These are phyloP conservation scores for Miniopterus natalensis DNA, from an alignment of 2,113 vertebrate species.

Conservation along the genomic window DNA sequence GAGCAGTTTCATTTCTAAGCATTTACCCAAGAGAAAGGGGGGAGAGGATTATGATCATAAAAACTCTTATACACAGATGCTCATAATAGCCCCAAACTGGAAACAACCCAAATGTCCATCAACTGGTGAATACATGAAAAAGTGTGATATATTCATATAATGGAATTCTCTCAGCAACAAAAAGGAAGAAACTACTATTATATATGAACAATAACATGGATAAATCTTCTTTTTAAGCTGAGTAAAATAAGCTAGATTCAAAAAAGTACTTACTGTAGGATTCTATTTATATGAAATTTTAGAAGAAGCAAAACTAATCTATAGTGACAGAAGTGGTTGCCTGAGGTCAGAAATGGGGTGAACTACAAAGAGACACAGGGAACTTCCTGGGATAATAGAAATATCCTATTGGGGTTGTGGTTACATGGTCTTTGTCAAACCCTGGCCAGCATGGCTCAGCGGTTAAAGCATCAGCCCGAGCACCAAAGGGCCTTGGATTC, in stretches of 20 bases:
- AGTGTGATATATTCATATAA: not conserved
- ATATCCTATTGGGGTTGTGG: not conserved
- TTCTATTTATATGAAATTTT: constrained; percentile 34
- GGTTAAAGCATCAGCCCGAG: no score
- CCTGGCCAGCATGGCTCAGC: no score
- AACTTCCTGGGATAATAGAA: not conserved
- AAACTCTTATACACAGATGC: not conserved
- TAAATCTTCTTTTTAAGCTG: not conserved
- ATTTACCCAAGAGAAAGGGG: not conserved
- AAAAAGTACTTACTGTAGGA: not conserved
- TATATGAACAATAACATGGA: not conserved
- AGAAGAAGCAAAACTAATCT: constrained; percentile 32
- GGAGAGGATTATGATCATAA: not conserved
- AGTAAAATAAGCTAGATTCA: constrained; percentile 27
- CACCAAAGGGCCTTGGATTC: no score
- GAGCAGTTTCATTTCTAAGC: not conserved
- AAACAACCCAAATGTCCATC: not conserved
- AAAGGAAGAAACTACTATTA: constrained; percentile 1
- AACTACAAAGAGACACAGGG: not conserved
- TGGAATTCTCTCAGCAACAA: not conserved
- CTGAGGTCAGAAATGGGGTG: not conserved
- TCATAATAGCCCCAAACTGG: not conserved
- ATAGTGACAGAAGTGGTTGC: not conserved
- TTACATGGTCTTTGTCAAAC: constrained; percentile 27
- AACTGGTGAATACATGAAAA: constrained; percentile 20